Conservation (phyloP, 2,797 vertebrate genomes). For the Tragopan temminckii region DNA sequence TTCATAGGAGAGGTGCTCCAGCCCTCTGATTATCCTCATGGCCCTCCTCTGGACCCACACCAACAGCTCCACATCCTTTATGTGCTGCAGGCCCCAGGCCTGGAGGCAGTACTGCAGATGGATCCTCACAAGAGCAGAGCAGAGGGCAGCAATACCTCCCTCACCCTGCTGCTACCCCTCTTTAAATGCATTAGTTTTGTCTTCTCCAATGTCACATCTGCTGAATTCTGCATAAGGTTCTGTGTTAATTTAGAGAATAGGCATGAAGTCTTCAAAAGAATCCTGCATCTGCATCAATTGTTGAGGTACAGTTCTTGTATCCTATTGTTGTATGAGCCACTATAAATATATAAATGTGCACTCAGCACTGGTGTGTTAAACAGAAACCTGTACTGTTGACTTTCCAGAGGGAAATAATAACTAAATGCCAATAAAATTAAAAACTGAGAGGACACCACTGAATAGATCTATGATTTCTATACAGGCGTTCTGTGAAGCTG, state of each 20-base stretch:
- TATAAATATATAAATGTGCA: background rate
- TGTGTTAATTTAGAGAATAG: background rate
- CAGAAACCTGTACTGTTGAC: background rate
- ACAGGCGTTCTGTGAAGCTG: background rate
- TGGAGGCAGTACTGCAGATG: background rate
- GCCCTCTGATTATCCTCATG: background rate
- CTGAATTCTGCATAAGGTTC: background rate
- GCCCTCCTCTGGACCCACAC: background rate
- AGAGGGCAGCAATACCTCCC: background rate
- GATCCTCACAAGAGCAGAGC: background rate
- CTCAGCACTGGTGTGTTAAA: background rate
- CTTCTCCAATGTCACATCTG: background rate
- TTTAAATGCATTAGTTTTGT: background rate
- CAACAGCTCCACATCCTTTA: background rate
- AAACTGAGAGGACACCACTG: background rate
- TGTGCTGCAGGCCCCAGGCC: background rate
- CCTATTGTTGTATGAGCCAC: background rate
- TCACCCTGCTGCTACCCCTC: background rate
- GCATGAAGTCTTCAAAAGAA: background rate
- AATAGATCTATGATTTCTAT: background rate
- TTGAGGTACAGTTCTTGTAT: background rate
- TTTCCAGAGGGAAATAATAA: background rate
- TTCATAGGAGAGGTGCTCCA: background rate
- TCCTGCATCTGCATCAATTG: background rate
- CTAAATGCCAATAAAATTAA: accelerated